A percentile compares a stretch with the other conserved stretches of the same genome.
These are phyloP conservation scores for Cuniculus paca DNA, from an alignment of 2,797 vertebrate genomes.

Conservation along the genomic window DNA sequence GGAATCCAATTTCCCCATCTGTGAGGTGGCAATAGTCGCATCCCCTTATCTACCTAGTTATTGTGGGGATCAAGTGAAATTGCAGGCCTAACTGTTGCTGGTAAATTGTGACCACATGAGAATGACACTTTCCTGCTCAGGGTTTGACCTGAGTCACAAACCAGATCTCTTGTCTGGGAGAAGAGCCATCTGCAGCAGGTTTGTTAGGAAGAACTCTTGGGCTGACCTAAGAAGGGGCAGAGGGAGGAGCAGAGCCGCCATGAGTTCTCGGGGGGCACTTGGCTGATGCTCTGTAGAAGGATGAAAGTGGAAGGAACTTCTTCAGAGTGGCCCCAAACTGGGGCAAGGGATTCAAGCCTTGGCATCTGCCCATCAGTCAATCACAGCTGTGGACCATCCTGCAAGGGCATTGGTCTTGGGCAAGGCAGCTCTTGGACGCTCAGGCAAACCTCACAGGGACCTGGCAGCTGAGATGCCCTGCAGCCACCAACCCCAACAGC, in stretches of 20 bases:
- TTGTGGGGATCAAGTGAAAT: neutral
- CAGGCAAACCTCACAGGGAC: neutral
- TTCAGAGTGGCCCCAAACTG: neutral
- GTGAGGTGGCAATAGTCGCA: neutral
- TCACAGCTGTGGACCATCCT: accelerated
- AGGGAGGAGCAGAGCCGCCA: neutral
- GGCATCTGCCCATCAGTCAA: too few species aligned
- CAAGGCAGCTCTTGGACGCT: neutral
- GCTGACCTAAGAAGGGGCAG: neutral
- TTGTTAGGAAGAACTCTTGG: neutral
- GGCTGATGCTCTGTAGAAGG: accelerated
- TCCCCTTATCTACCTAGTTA: neutral
- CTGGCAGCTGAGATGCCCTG: neutral
- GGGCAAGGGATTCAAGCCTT: too few species aligned
- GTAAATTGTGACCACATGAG: neutral
- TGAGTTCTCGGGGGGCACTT: neutral
- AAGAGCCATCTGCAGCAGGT: neutral
- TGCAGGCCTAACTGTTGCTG: neutral
- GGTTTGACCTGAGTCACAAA: neutral
- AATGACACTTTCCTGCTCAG: neutral
- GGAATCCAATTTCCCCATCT: neutral
- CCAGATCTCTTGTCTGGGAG: too few species aligned
- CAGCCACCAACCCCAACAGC: neutral
- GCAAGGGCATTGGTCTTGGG: neutral
- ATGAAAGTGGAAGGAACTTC: neutral